Conservation (phyloP, 2,113 vertebrate genomes). For the Rutilus rutilus region DNA sequence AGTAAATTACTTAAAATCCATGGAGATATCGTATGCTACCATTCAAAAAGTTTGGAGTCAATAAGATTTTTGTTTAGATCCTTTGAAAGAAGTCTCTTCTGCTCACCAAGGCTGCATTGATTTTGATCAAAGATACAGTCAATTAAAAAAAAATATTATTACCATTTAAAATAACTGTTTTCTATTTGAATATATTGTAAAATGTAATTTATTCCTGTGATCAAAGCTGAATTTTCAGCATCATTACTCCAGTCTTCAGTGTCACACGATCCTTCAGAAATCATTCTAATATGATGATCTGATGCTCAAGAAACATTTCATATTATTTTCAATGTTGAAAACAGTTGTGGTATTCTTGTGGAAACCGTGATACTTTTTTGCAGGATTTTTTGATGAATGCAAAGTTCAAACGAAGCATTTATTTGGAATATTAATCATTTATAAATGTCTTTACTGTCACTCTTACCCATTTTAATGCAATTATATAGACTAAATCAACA, state of each 20-base stretch:
- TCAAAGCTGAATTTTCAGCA: neutral
- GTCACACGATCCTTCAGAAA: neutral
- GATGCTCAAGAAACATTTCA: neutral
- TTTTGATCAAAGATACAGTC: neutral
- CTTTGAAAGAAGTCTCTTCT: neutral
- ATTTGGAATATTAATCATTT: neutral
- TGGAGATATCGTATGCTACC: too few species aligned
- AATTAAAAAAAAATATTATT: neutral
- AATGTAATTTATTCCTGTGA: neutral
- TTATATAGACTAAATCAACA: neutral
- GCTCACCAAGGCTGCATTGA: neutral
- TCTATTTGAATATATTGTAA: neutral
- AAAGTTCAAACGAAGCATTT: neutral
- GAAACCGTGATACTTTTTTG: neutral
- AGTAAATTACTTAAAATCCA: too few species aligned
- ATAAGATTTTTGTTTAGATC: neutral
- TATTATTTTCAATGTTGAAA: neutral
- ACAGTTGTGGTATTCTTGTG: neutral
- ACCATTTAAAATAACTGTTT: neutral
- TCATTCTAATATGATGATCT: neutral
- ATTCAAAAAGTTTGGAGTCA: neutral
- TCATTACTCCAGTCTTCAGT: neutral
- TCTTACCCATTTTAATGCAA: neutral
- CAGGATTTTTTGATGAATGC: neutral
- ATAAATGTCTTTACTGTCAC: neutral